Percentiles rank a stretch among this genome's conserved stretches.
These are phyloP conservation scores for Thecocarcelia acutangulata DNA, from an alignment of 2,888 invertebrate species.

Conservation along the genomic window DNA sequence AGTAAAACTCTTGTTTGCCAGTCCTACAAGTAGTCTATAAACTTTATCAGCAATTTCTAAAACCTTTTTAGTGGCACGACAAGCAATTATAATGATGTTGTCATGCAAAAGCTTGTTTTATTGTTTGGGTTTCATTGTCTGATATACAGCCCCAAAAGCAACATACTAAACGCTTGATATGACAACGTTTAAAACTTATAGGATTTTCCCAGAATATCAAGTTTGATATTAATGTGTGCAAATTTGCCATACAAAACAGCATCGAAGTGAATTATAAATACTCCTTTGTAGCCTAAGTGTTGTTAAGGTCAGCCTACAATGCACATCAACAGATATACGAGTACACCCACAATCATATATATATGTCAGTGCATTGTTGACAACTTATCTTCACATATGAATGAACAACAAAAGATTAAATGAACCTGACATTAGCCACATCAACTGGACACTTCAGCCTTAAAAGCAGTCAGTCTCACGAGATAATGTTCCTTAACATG, in stretches of 20 bases:
- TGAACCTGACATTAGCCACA: slow-evolving; percentile 26
- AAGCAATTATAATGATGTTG: not conserved
- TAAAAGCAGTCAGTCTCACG: not conserved
- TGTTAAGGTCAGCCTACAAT: not conserved
- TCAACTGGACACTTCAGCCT: not conserved
- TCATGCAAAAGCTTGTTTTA: slow-evolving; percentile 1
- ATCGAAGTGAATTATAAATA: no score
- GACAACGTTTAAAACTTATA: no score
- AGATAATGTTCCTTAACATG: not conserved
- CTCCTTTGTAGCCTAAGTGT: not conserved
- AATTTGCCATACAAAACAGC: no score
- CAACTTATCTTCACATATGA: slow-evolving; percentile 21
- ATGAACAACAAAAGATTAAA: slow-evolving; percentile 23
- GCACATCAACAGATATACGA: no score
- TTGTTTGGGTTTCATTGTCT: not conserved
- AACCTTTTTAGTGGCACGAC: not conserved
- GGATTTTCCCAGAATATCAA: no score
- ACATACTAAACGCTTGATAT: no score
- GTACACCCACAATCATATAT: not conserved
- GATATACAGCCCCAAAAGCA: not conserved
- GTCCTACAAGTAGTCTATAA: not conserved
- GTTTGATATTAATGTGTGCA: no score
- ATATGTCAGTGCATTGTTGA: not conserved
- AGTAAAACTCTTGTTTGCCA: slow-evolving; percentile 16
- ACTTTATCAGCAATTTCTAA: not conserved